Evolutionary conservation across 2,797 vertebrate genomes (phyloP).

Genomic region (Chloroceryle inda): DNA sequence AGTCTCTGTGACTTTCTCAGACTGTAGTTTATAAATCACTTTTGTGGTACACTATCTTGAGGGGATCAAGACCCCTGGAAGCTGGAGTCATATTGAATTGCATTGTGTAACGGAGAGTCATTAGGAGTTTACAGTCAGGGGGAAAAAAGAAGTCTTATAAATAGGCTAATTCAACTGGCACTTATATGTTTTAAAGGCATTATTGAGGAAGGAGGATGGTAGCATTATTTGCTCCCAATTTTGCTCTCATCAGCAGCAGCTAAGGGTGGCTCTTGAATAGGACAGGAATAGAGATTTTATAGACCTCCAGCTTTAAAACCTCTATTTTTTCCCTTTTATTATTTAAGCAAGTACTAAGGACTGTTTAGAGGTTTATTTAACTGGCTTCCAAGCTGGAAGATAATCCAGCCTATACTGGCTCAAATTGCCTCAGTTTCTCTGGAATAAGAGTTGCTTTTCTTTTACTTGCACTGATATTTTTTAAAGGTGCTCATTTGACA

Average conservation of each 20-base stretch:
- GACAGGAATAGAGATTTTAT: constrained; percentile 50
- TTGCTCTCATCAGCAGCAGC: constrained; percentile 50
- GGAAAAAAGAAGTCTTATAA: constrained; percentile 76
- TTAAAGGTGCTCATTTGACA: background rate
- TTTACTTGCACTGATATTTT: background rate
- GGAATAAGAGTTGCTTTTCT: background rate
- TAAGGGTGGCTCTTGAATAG: constrained; percentile 48
- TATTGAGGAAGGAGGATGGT: constrained; percentile 49
- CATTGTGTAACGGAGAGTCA: constrained; percentile 64
- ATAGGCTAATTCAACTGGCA: constrained; percentile 69
- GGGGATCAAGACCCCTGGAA: constrained; percentile 74
- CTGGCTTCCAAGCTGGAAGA: background rate
- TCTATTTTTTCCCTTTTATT: constrained; percentile 6
- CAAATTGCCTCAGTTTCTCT: background rate
- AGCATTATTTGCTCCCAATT: constrained; percentile 67
- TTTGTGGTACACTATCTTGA: constrained; percentile 55
- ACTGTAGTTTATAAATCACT: constrained; percentile 80
- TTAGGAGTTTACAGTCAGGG: constrained; percentile 78
- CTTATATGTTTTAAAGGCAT: constrained; percentile 70
- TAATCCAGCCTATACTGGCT: background rate
- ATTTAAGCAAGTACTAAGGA: constrained; percentile 60
- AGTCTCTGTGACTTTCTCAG: constrained; percentile 74
- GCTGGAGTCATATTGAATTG: constrained; percentile 77
- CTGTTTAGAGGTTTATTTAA: constrained; percentile 53
- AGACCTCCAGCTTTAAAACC: constrained; percentile 37